A percentile compares a stretch with the other conserved stretches of the same genome.
These are phyloP conservation scores for Cuculus canorus DNA, from an alignment of 2,797 vertebrate genomes.

Conservation along the genomic window DNA sequence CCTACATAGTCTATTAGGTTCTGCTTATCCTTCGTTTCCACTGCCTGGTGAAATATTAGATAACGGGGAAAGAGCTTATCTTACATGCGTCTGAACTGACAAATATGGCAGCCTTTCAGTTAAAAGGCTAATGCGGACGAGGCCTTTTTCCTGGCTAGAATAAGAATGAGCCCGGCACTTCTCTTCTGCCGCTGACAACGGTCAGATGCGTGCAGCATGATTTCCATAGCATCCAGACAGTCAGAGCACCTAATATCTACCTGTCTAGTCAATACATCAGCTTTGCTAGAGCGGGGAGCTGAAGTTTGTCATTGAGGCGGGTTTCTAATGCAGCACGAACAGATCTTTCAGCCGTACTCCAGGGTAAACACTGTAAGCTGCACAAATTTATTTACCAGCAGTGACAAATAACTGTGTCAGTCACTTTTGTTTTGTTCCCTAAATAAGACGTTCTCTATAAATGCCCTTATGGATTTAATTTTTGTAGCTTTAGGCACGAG, in stretches of 20 bases:
- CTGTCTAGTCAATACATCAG: conserved; percentile 78
- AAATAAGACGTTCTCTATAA: conserved; percentile 46
- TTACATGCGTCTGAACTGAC: conserved; percentile 72
- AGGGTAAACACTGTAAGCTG: conserved; percentile 54
- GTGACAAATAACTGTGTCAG: conserved; percentile 52
- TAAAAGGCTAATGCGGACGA: conserved; percentile 72
- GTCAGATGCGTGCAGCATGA: conserved; percentile 65
- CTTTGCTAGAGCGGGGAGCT: conserved; percentile 46
- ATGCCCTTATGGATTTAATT: conserved; percentile 51
- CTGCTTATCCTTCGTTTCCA: conserved; percentile 76
- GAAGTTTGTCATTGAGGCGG: conserved; percentile 66
- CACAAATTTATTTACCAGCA: conserved; percentile 64
- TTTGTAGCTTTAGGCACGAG: background rate
- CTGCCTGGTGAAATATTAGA: conserved; percentile 76
- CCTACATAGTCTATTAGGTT: conserved; percentile 71
- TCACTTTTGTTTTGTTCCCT: conserved; percentile 24
- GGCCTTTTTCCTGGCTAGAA: conserved; percentile 71
- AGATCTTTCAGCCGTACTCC: conserved; percentile 59
- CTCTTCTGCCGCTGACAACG: conserved; percentile 69
- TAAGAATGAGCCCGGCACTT: conserved; percentile 70
- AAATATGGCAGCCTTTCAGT: conserved; percentile 74
- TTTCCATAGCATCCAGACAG: conserved; percentile 81
- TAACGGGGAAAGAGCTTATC: conserved; percentile 75
- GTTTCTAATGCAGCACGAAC: conserved; percentile 63
- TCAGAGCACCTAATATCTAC: conserved; percentile 72